phyloP scores from a whole-genome alignment of 2,888 invertebrate genomes.

The Andrena flavipes region DNA sequence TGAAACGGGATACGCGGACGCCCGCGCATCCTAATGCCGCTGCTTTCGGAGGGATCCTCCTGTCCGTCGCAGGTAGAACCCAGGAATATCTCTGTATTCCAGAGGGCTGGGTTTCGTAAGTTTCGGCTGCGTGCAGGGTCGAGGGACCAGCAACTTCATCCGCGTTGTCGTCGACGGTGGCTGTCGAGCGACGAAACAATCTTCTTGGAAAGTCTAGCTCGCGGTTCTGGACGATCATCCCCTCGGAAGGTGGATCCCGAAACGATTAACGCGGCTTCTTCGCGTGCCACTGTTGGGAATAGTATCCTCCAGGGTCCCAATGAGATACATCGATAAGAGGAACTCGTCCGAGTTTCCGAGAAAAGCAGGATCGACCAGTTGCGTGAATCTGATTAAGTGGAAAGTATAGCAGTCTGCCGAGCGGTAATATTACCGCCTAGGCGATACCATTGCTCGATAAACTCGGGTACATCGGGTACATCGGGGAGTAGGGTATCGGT shows the following conservation, averaged over 20 bases:
- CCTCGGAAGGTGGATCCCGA: not conserved
- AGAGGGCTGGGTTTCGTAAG: not conserved
- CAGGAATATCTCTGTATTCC: constrained; percentile 47
- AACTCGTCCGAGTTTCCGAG: constrained; percentile 41
- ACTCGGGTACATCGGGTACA: constrained; percentile 30
- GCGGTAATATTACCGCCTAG: constrained; percentile 59
- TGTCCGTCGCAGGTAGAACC: constrained; percentile 52
- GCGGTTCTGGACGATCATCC: not conserved
- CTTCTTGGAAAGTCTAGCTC: not conserved
- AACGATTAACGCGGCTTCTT: not conserved
- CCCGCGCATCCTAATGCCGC: constrained; percentile 82
- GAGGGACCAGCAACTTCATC: not conserved
- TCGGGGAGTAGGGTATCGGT: constrained; percentile 53
- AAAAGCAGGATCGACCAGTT: constrained; percentile 47
- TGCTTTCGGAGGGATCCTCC: constrained; percentile 66
- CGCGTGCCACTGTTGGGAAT: not conserved
- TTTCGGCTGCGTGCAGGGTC: constrained; percentile 29
- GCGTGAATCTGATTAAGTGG: constrained; percentile 57
- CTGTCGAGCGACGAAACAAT: not conserved
- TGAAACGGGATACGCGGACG: constrained; percentile 83
- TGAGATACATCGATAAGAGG: constrained; percentile 41
- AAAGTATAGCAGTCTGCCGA: constrained; percentile 48
- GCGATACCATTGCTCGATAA: constrained; percentile 63
- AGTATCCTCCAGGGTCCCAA: constrained; percentile 9
- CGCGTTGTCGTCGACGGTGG: not conserved